Base-by-base conservation (phyloP, 2,888 invertebrate species). In the Bedellia somnulentella region DNA sequence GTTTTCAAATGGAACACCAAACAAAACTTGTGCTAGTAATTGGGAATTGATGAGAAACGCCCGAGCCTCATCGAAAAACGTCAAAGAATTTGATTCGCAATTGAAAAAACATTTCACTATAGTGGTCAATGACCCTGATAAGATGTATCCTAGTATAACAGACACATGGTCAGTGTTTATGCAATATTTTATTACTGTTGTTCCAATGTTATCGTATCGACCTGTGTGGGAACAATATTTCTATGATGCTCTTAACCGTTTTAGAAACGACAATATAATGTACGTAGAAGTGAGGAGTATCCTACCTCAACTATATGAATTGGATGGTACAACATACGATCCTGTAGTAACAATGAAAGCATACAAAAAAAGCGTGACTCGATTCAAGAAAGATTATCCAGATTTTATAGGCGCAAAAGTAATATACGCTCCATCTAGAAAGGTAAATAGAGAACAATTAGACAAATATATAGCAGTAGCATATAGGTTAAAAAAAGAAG, bases 231-330 rank as follows among this genome's bases (percentile, higher is more conserved):
- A 79, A 29, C 80, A 81, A 31, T 83, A 86, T 44, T 82, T 83
- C 41, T 82, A 83, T 38, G 80, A 81, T 35, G 81, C 80, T 0
- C 53, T 89, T 1, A 55, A 68, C 35, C 80, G 82, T 36, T 78
- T 85, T 30, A 73, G 78, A 42, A 78, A 80, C 4, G 86, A 88
- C 44, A 85, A 85, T 32, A 71, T 88, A 0, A 78, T 84, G 55
- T 88, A 87, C 38, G 46, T 86, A 12, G 89, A 89, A 56, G 59
- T 88, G 2, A 67, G 89, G 29, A 76, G 82, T n/a, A 55, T 80
- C 1, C 50, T 89, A 15, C 82, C 84, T 0, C 45, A 59, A 42
- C 56, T 85, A 0, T 88, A 87, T 40, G 86, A 86, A 37, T 47
- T 87, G 22, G 76, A 87, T 29, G 86, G 85, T 0, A 80, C 71